These are phyloP conservation scores for Meles meles DNA, from an alignment of 2,113 vertebrate species.

Conservation along the genomic window DNA sequence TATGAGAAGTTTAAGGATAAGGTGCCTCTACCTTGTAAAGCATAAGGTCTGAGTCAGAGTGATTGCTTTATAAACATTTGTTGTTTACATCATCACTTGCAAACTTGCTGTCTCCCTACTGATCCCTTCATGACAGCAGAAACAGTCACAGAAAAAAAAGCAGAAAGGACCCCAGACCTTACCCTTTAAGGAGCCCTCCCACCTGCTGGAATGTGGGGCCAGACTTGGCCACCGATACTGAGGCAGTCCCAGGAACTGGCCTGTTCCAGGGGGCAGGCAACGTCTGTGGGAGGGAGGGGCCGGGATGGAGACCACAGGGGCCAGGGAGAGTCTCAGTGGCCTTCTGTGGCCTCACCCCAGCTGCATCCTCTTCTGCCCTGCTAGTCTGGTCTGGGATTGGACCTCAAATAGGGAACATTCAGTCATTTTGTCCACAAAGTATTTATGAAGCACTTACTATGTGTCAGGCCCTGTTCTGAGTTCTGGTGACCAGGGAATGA, in stretches of 20 bases:
- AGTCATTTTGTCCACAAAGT: neutral
- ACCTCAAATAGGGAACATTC: neutral
- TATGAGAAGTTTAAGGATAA: neutral
- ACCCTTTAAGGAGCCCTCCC: neutral
- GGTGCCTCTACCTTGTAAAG: neutral
- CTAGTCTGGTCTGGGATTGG: neutral
- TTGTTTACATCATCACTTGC: neutral
- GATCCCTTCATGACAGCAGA: neutral
- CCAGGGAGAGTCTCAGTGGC: neutral
- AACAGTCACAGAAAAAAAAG: neutral
- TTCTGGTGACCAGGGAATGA: neutral
- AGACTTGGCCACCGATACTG: neutral
- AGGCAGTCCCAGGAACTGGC: neutral
- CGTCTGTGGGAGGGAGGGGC: neutral
- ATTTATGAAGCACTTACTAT: neutral
- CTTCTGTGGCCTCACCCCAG: neutral
- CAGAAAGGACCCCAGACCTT: neutral
- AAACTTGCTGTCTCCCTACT: neutral
- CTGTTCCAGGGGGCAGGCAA: neutral
- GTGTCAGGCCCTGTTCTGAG: neutral
- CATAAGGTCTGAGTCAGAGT: neutral
- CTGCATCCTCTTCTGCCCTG: neutral
- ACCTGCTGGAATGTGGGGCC: neutral
- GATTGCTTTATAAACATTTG: neutral
- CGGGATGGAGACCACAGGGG: neutral